Conservation (phyloP, 2,113 vertebrate genomes). For the Chloroceryle aenea region DNA sequence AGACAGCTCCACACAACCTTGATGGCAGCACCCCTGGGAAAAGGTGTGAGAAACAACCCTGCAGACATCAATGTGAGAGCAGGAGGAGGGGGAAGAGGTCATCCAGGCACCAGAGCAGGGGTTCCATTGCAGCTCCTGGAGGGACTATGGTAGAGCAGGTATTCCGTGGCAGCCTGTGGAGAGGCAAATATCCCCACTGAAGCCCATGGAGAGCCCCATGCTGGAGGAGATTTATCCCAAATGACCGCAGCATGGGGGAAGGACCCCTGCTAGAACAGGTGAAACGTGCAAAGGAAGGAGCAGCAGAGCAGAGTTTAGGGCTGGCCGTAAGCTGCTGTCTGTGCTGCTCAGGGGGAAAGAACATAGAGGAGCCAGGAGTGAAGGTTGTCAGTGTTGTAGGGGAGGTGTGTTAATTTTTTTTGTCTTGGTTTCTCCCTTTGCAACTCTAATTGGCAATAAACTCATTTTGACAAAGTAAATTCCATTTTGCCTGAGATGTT, state of each 20-base stretch:
- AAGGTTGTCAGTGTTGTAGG: background rate
- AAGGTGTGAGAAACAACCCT: no score
- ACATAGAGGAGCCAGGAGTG: rapidly evolving
- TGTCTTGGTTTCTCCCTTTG: background rate
- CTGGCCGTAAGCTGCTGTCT: background rate
- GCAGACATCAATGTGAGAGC: rapidly evolving
- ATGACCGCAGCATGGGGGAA: background rate
- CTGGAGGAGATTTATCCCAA: background rate
- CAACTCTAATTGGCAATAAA: background rate
- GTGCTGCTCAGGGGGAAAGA: rapidly evolving
- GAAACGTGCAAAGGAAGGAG: background rate
- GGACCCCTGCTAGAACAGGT: background rate
- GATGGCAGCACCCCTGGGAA: rapidly evolving
- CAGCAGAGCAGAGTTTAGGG: background rate
- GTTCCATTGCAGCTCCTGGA: background rate
- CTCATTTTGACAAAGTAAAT: background rate
- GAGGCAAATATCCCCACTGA: rapidly evolving
- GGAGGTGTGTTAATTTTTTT: background rate
- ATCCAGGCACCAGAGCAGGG: rapidly evolving
- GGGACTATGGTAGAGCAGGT: rapidly evolving
- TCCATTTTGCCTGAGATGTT: background rate
- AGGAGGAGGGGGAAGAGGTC: background rate
- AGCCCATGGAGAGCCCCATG: rapidly evolving
- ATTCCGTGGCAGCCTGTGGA: background rate
- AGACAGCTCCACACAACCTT: rapidly evolving